Evolutionary conservation across 35 echinoderm and acorn worm species (phyloP).

Genomic region (Stichopus chloronotus): DNA sequence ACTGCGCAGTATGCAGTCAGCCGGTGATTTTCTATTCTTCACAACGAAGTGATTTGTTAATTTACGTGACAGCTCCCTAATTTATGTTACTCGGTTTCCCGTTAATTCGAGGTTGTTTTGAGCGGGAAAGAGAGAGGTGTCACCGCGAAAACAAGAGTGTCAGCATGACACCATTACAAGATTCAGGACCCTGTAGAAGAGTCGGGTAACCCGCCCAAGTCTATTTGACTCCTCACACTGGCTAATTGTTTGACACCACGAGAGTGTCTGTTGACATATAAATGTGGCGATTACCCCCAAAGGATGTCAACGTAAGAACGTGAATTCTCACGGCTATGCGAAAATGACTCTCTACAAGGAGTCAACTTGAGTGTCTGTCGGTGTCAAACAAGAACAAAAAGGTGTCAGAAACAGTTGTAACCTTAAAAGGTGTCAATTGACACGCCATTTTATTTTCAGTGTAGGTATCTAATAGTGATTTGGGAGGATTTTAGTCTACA

Average conservation of each 20-base stretch:
- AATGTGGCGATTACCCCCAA: conserved; percentile 14
- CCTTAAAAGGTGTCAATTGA: conserved; percentile 15
- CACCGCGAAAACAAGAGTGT: background rate
- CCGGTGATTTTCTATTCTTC: background rate
- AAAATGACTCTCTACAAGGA: background rate
- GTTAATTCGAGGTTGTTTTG: background rate
- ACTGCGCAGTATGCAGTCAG: background rate
- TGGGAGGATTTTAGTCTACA: too few species aligned
- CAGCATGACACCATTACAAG: background rate
- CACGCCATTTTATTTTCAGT: background rate
- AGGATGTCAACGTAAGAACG: conserved; percentile 7
- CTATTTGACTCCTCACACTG: background rate
- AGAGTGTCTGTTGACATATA: background rate
- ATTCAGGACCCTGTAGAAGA: too few species aligned
- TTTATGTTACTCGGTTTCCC: background rate
- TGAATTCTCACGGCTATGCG: background rate
- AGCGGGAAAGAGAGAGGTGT: background rate
- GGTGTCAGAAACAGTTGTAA: conserved; percentile 14
- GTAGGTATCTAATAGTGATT: too few species aligned
- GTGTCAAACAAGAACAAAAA: conserved; percentile 15
- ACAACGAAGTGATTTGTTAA: background rate
- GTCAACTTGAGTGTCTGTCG: background rate
- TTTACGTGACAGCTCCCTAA: background rate
- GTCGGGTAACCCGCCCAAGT: too few species aligned
- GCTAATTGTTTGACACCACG: background rate